Conservation (phyloP, 1,140 invertebrate species). For the Drosophila cardini region DNA sequence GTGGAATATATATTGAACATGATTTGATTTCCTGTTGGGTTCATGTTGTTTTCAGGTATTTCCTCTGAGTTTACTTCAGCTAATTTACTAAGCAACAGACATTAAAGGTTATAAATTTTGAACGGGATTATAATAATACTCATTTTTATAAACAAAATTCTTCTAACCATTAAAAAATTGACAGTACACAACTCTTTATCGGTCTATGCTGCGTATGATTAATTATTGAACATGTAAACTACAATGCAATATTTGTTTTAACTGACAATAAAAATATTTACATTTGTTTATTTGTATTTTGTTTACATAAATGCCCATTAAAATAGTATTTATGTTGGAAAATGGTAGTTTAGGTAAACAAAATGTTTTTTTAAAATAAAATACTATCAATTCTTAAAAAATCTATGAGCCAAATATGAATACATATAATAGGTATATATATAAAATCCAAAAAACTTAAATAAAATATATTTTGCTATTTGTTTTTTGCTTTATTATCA, state of each 20-base stretch:
- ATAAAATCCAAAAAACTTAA: no score
- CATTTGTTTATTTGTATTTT: not conserved
- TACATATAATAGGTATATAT: no score
- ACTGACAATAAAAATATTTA: constrained; percentile 5
- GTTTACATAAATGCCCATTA: constrained; percentile 5
- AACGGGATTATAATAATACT: no score
- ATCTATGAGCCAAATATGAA: no score
- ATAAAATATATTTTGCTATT: not conserved
- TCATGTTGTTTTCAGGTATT: not conserved
- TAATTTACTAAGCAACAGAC: constrained; percentile 15
- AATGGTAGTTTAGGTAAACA: not conserved
- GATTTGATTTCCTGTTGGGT: constrained; percentile 1
- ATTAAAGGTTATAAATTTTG: no score
- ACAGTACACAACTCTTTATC: not conserved
- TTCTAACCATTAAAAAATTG: no score
- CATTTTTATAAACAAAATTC: no score
- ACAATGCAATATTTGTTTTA: constrained; percentile 2
- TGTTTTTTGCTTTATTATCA: not conserved
- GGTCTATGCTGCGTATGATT: not conserved
- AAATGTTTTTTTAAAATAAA: constrained; percentile 5
- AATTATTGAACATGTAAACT: not conserved
- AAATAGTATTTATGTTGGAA: not conserved
- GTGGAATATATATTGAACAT: constrained; percentile 8
- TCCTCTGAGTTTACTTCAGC: not conserved
- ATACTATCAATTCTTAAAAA: no score